Conservation (phyloP, 1,140 invertebrate species). For the Eupristina koningsbergeri region DNA sequence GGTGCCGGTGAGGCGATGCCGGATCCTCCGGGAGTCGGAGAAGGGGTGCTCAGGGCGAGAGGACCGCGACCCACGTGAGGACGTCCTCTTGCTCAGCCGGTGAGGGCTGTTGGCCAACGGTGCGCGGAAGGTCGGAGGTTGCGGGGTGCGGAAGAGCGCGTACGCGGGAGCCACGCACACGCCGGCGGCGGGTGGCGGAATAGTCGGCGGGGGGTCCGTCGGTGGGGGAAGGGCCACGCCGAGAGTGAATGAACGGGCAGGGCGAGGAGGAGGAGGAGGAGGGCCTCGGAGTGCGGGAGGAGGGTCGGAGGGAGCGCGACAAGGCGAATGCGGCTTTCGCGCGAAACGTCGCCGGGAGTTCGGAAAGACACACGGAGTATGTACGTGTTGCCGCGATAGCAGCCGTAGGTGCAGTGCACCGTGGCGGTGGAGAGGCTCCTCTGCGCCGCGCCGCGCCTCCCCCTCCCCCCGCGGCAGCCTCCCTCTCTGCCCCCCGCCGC, state of each 20-base stretch:
- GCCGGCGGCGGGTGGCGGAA: background rate
- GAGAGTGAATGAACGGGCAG: constrained; percentile 20
- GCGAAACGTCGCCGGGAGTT: constrained; percentile 29
- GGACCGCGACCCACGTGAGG: background rate
- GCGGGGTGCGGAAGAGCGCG: too few species aligned
- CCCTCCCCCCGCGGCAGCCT: constrained; percentile 26
- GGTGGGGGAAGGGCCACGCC: background rate
- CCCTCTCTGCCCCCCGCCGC: constrained; percentile 15
- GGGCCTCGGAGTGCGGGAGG: background rate
- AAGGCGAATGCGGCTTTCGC: constrained; percentile 35
- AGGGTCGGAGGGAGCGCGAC: constrained; percentile 33
- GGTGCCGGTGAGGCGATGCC: constrained; percentile 2
- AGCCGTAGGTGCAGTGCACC: constrained; percentile 60
- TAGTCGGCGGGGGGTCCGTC: background rate
- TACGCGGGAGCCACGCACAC: too few species aligned
- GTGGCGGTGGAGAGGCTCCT: constrained; percentile 50
- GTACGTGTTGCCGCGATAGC: constrained; percentile 61
- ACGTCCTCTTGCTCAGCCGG: too few species aligned
- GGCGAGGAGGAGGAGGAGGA: background rate
- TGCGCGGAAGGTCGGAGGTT: too few species aligned
- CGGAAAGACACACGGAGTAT: background rate
- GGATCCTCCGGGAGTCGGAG: constrained; percentile 13
- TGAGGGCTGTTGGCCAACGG: too few species aligned
- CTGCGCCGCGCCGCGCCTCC: constrained; percentile 43
- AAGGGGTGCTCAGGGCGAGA: too few species aligned